Percentiles rank a stretch among this genome's conserved stretches.
Evolutionary conservation across 2,113 vertebrate genomes (phyloP).

Genomic region (Lanius collurio): DNA sequence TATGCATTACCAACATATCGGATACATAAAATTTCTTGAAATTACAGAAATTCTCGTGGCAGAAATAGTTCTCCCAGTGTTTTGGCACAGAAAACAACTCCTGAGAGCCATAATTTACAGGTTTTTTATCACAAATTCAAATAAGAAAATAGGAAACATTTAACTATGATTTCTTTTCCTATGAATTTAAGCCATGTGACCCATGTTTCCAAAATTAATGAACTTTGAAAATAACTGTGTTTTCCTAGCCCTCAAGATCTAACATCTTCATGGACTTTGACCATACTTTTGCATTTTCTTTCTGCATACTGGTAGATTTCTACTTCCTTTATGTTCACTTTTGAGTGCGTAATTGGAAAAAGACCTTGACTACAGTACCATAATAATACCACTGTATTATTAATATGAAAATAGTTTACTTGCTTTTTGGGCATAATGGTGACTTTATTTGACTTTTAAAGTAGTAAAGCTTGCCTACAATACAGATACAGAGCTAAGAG

Average conservation of each 20-base stretch:
- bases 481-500: not conserved
- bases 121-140: not conserved
- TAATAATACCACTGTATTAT: not conserved
- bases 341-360: not conserved
- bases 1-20: not conserved
- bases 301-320: not conserved
- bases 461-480: not conserved
- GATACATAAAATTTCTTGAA: not conserved
- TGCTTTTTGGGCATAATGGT: not conserved
- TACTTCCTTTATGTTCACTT: not conserved
- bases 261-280: not conserved
- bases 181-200: not conserved
- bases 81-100: not conserved
- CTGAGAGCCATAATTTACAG: not conserved
- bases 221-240: not conserved
- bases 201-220: not conserved
- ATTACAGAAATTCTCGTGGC: not conserved
- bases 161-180: not conserved
- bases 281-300: not conserved
- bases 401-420: not conserved
- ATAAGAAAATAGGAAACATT: not conserved
- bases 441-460: slow-evolving; percentile 4
- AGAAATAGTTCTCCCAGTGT: not conserved
- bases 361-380: not conserved
- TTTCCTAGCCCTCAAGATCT: not conserved